phyloP scores from a whole-genome alignment of 2,113 vertebrate genomes.

The Acanthochromis polyacanthus region DNA sequence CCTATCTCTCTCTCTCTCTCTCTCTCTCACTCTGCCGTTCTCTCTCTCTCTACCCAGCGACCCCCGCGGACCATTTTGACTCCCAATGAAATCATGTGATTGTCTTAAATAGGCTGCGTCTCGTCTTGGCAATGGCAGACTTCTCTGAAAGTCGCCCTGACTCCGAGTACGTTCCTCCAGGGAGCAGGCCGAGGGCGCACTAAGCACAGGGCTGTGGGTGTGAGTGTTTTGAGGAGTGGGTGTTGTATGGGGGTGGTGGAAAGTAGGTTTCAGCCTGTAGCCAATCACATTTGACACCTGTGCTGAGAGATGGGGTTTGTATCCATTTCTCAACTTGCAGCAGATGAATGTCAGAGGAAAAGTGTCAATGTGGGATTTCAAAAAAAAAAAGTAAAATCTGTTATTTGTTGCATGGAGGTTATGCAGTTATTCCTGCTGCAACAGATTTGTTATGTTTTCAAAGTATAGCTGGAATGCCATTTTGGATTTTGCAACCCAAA shows the following conservation, averaged over 20 bases:
- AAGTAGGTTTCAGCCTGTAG: conserved; percentile 45
- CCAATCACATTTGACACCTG: conserved; percentile 76
- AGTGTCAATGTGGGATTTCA: not conserved
- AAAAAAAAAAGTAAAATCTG: too few relatives aligned
- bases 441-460: conserved; percentile 13
- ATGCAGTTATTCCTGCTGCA: too few relatives aligned
- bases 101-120: conserved; percentile 69
- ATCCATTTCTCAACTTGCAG: conserved; percentile 36
- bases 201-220: conserved; percentile 19
- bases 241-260: conserved; percentile 7
- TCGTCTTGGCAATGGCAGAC: conserved; percentile 46
- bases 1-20: conserved; percentile 38
- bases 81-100: conserved; percentile 78
- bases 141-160: conserved; percentile 39
- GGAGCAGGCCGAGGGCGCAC: conserved; percentile 34
- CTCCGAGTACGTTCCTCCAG: conserved; percentile 20
- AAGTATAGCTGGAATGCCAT: not conserved
- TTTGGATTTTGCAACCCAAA: conserved; percentile 37
- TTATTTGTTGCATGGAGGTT: too few relatives aligned
- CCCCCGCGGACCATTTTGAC: conserved; percentile 70
- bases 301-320: conserved; percentile 38
- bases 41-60: conserved; percentile 60
- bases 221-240: not conserved
- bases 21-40: conserved; percentile 29
- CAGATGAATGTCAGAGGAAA: not conserved